phyloP scores from a whole-genome alignment of 2,797 vertebrate species.

The Dendrocincla tyrannina region DNA sequence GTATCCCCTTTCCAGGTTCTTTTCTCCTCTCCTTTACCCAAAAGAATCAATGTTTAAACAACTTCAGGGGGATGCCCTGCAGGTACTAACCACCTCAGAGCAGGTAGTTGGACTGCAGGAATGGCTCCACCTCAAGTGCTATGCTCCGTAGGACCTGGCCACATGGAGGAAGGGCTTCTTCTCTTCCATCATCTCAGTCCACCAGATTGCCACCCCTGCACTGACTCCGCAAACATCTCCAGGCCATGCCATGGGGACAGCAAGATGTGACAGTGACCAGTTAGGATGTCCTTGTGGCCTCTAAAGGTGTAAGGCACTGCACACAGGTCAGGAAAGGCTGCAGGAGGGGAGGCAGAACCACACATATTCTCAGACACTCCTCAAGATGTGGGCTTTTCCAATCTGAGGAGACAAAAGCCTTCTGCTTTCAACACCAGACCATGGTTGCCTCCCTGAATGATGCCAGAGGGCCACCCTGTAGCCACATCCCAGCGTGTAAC shows the following conservation, averaged over 20 bases:
- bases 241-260: not conserved
- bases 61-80: fast-evolving
- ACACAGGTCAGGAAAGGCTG: not conserved
- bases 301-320: not conserved
- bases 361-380: not conserved
- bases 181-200: not conserved
- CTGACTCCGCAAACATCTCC: not conserved
- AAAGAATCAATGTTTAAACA: not conserved
- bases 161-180: not conserved
- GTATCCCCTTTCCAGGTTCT: not conserved
- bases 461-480: conserved; percentile 41
- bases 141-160: not conserved
- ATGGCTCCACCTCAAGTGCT: fast-evolving
- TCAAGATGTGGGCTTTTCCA: not conserved
- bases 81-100: not conserved
- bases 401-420: not conserved
- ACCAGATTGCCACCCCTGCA: not conserved
- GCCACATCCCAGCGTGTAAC: not conserved
- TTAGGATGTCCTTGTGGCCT: not conserved
- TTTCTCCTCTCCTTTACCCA: not conserved
- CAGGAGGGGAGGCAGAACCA: not conserved
- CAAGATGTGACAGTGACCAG: not conserved
- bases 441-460: not conserved
- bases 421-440: conserved; percentile 6
- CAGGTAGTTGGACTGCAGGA: not conserved